These are phyloP conservation scores for Cherax quadricarinatus DNA, from an alignment of 1,140 invertebrate genomes.

Conservation along the genomic window DNA sequence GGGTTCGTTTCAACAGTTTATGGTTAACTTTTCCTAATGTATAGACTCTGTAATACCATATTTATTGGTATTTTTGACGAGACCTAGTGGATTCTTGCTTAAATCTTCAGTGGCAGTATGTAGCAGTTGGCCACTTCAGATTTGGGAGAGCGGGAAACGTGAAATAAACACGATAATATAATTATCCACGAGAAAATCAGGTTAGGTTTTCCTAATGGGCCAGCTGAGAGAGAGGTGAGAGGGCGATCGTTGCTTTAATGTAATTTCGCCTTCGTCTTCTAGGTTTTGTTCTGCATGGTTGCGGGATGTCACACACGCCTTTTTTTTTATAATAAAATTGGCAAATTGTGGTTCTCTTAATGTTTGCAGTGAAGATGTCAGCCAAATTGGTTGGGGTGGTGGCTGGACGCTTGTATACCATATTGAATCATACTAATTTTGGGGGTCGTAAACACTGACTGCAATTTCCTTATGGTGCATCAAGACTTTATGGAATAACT, in stretches of 20 bases:
- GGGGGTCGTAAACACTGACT: no score
- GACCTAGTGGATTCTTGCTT: neutral
- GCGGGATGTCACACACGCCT: neutral
- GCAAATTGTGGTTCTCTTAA: no score
- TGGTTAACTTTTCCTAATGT: no score
- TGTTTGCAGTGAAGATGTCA: no score
- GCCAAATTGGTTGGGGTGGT: no score
- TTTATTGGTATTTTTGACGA: neutral
- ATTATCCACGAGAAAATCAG: neutral
- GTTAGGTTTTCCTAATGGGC: conserved; percentile 1
- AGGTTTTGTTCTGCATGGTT: neutral
- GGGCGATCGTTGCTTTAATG: neutral
- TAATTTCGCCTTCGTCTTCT: neutral
- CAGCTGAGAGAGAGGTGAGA: conserved; percentile 6
- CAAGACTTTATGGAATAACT: no score
- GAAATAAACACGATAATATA: conserved; percentile 4
- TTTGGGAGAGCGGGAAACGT: neutral
- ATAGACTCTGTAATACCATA: no score
- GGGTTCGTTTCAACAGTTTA: no score
- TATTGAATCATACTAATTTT: no score
- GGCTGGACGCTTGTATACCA: no score
- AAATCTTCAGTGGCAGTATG: neutral
- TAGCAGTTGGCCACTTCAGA: neutral
- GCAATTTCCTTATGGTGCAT: no score
- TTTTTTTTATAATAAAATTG: no score